Evolutionary conservation across 2,113 vertebrate species (phyloP), one percentile per base, ranked within the genome.

Genomic region (Pterophyllum scalare): DNA sequence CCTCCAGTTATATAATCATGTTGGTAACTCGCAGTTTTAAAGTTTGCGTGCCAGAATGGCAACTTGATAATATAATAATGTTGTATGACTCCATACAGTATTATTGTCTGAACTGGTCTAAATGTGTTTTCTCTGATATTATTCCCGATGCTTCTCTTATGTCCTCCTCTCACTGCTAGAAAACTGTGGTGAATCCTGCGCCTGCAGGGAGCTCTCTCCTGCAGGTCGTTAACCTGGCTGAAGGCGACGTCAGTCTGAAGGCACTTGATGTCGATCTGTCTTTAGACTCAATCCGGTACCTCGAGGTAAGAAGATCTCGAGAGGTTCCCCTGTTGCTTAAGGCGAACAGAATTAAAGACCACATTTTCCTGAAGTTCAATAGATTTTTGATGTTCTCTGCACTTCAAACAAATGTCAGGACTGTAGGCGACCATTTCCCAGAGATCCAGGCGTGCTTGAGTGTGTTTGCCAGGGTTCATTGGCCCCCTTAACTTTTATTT

Each of bases 141-240:
- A 10, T 33, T 5, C 35, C 13, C 2, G 28, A 12, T 22, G 6
- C 3, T 13, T 10, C 33, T 60, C 8, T 75, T 3, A n/a, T 79
- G 2, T 78, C n/a, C 19, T n/a, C 59, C 5, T 59, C 49, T 90
- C 81, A 89, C 83, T 93, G 59, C 75, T 94, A 99, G 98, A 96
- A 95, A 96, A 96, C 96, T 0, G 94, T 95, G 82, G 96, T 97
- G 91, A 89, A 92, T 17, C 92, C 81, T 8, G 95, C 96, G 6
- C 92, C 89, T 78, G 83, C 93, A 7, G 94, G 88, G 61, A 94
- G 96, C 35, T 95, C 95, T 91, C 96, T 97, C 49, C 88, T 99
- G 75, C 96, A 97, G 88, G 95, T 97, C 6, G 86, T 96, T 58
- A 99, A 99, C 92, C 84, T 99, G 87, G 97, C 95, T n/a, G 87